Base-by-base conservation (phyloP, 2,797 vertebrate species). In the Microchirus variegatus region DNA sequence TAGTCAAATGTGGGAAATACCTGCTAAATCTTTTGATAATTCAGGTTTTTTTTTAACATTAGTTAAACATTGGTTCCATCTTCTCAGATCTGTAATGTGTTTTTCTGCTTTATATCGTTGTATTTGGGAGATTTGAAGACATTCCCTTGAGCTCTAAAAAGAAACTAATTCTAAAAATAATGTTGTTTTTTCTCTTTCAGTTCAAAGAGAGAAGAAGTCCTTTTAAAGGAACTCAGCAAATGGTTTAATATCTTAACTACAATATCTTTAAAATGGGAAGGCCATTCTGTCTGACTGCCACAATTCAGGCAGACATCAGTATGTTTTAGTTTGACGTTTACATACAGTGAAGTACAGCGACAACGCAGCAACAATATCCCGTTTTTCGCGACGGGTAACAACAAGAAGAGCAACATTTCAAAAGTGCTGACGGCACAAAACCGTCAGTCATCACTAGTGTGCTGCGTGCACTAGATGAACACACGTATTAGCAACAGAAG, bases 381-480 rank as follows among this genome's bases (percentile, higher is more conserved):
- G 59, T 70, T 68, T 55, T 22, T 19, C 26, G 26, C 55, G 36
- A 73, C 31, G 53, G 53, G 40, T 61, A 63, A 63, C 57, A 70
- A 58, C 62, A 66, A 48, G 42, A 40, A 61, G 38, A 55, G 46
- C 37, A 22, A 46, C 54, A 17, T 49, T 75, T 75, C 12, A 62
- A 55, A 53, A 43, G 14, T 61, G 47, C 11, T 61, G 60, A 2
- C 74, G 55, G 74, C 47, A 56, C 41, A 22, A 18, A 41, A 69
- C 31, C 56, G 59, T 14, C 49, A 42, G 48, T 38, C 59, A 66
- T 56, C 26, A 17, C 12, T 10, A 52, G 22, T 22, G 22, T 17
- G 26, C 19, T 52, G 48, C 37, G 17, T 6, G 13, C 52, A 43
- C 56, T 41, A 40, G 50, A 61, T 42, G 42, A 67, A 67, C 64